Conservation (phyloP, 2,113 vertebrate species). For the Todiramphus chloris region DNA sequence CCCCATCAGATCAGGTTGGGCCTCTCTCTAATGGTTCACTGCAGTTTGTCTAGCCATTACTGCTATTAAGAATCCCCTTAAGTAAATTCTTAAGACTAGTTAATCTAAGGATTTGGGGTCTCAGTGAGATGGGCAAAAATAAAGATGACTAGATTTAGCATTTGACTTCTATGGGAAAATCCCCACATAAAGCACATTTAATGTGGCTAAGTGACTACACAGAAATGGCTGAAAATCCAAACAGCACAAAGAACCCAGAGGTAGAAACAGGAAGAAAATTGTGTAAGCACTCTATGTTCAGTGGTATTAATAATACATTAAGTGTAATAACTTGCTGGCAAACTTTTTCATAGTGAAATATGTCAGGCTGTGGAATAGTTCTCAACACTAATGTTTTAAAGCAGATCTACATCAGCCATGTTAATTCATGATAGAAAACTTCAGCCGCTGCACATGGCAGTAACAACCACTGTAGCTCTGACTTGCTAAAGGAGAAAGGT, state of each 20-base stretch:
- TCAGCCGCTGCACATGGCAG: neutral
- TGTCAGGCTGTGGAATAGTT: neutral
- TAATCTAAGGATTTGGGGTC: neutral
- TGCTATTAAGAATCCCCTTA: neutral
- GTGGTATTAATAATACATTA: neutral
- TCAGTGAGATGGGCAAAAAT: neutral
- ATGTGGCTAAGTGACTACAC: neutral
- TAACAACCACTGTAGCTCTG: neutral
- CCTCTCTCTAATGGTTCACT: neutral
- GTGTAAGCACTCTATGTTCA: neutral
- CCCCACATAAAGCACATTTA: neutral
- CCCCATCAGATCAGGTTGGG: conserved; percentile 83
- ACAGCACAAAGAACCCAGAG: neutral
- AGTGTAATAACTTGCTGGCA: neutral
- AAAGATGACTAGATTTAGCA: neutral
- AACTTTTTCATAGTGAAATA: neutral
- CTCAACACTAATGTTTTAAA: neutral
- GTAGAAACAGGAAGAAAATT: neutral
- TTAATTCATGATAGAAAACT: neutral
- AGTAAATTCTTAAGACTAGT: neutral
- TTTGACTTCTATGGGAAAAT: conserved; percentile 5
- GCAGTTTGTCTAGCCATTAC: neutral
- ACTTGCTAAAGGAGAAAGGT: neutral
- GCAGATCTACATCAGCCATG: neutral
- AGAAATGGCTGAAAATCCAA: neutral